Conservation (phyloP, 2,113 vertebrate genomes). For the Prunella himalayana region DNA sequence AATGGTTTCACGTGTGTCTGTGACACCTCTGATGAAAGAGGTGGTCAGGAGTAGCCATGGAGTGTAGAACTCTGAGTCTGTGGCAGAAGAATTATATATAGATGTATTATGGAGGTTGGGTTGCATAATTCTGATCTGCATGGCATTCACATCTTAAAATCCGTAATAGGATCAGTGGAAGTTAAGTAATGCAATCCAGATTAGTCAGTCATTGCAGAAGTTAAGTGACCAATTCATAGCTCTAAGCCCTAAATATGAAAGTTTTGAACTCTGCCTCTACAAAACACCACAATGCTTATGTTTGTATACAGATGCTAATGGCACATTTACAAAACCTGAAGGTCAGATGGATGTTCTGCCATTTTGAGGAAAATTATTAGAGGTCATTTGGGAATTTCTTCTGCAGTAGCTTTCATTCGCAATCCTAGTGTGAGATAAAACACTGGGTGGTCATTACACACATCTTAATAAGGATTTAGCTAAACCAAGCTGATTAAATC, state of each 20-base stretch:
- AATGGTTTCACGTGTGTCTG: rapidly evolving
- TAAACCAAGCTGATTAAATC: slow-evolving; percentile 43
- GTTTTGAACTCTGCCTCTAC: not conserved
- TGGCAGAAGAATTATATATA: not conserved
- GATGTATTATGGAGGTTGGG: not conserved
- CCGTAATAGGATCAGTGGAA: slow-evolving; percentile 27
- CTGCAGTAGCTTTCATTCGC: not conserved
- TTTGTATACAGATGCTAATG: not conserved
- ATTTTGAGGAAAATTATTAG: not conserved
- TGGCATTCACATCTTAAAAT: slow-evolving; percentile 11
- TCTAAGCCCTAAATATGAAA: not conserved
- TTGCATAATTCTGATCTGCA: not conserved
- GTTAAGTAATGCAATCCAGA: slow-evolving; percentile 24
- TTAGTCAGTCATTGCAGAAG: not conserved
- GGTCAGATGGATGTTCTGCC: not conserved
- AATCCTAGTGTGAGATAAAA: not conserved
- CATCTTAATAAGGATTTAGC: slow-evolving; percentile 37
- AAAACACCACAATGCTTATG: not conserved
- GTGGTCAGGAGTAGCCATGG: not conserved
- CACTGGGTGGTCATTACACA: slow-evolving; percentile 2
- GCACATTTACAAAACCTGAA: not conserved
- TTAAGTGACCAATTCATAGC: not conserved
- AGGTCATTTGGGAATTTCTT: not conserved
- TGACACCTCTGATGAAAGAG: not conserved
- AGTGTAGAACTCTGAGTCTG: not conserved